Conservation (phyloP, 2,113 vertebrate genomes). For the Psittacula cyanocephala region DNA sequence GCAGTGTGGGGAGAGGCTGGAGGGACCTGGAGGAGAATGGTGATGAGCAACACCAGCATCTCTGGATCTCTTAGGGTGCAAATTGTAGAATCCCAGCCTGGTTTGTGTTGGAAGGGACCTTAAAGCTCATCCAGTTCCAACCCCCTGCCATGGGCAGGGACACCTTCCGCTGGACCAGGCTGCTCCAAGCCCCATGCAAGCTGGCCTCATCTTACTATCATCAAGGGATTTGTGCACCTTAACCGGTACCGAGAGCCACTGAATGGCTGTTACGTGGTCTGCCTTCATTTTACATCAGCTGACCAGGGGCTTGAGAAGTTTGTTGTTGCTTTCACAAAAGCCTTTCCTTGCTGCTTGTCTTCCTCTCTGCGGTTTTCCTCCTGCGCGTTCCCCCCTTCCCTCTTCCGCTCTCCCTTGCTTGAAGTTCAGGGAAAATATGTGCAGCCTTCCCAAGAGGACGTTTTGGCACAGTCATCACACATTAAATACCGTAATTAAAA, state of each 20-base stretch:
- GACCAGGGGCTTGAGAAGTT: background rate
- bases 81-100: rapidly evolving
- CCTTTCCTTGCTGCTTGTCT: background rate
- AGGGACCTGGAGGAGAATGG: background rate
- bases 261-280: rapidly evolving
- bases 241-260: rapidly evolving
- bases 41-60: background rate
- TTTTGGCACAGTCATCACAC: conserved; percentile 48
- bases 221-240: background rate
- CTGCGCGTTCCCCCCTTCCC: background rate
- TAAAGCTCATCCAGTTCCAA: background rate
- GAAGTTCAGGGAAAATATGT: background rate
- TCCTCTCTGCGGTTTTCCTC: background rate
- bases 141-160: background rate
- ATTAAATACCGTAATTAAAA: conserved; percentile 72
- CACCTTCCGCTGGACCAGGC: rapidly evolving
- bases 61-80: background rate
- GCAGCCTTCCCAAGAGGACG: background rate
- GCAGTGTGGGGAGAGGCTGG: rapidly evolving
- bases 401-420: background rate
- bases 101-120: background rate
- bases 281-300: background rate
- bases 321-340: background rate
- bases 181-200: background rate
- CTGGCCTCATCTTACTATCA: background rate